These are phyloP conservation scores for Lottia gigantea DNA, from an alignment of 2,888 invertebrate genomes.

Conservation along the genomic window DNA sequence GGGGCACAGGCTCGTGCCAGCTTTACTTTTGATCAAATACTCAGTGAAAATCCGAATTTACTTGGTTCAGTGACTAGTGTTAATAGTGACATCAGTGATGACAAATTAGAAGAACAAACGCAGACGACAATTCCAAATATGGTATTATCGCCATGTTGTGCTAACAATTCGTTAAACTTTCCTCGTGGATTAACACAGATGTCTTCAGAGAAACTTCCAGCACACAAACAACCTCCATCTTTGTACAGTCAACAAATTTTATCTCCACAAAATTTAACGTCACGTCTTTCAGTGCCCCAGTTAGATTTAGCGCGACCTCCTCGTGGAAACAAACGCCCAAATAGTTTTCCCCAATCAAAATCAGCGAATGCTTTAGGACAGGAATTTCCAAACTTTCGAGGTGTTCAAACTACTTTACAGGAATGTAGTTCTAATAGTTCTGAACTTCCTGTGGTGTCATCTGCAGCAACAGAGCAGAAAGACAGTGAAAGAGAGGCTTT, in stretches of 20 bases:
- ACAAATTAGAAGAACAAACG: not conserved
- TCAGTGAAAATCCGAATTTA: not conserved
- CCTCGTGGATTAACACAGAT: not conserved
- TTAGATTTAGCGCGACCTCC: not conserved
- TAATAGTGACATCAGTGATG: not conserved
- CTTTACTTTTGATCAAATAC: not conserved
- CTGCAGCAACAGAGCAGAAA: too few species aligned
- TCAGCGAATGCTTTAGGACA: not conserved
- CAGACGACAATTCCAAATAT: not conserved
- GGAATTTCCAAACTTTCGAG: not conserved
- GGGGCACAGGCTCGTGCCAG: not conserved
- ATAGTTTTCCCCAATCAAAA: not conserved
- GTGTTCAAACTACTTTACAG: too few species aligned
- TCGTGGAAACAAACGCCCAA: not conserved
- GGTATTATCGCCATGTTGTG: slow-evolving; percentile 2
- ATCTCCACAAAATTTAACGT: not conserved
- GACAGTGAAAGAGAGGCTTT: too few species aligned
- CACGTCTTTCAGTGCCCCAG: not conserved
- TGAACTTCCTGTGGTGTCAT: too few species aligned
- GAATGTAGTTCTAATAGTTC: too few species aligned
- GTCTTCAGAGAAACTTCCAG: not conserved
- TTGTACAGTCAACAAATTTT: not conserved
- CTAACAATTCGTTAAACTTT: not conserved
- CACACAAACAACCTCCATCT: not conserved
- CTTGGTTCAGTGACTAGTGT: not conserved